Percentiles rank a stretch among this genome's conserved stretches.
Evolutionary conservation across 2,888 invertebrate species (phyloP).

Genomic region (Macrophya alboannulata): DNA sequence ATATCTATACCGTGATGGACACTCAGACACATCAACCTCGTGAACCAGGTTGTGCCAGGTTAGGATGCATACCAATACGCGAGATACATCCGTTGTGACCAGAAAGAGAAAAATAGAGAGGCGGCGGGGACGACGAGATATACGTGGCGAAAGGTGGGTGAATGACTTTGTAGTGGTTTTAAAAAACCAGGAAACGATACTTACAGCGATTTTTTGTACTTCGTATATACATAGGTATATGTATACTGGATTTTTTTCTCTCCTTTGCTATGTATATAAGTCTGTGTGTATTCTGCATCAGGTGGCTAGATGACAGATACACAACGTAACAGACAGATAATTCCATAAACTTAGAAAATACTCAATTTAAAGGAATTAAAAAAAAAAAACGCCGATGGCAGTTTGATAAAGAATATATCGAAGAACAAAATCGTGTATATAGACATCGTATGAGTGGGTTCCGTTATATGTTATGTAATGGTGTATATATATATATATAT

Average conservation of each 20-base stretch:
- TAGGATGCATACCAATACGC: conserved; percentile 54
- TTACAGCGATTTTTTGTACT: background rate
- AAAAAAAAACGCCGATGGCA: background rate
- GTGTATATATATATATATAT: background rate
- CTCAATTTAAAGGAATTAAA: background rate
- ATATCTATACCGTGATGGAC: background rate
- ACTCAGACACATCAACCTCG: background rate
- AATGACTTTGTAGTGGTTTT: conserved; percentile 42
- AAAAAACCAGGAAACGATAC: conserved; percentile 39
- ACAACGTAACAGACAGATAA: too few species aligned
- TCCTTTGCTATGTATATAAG: background rate
- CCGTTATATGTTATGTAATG: conserved; percentile 3
- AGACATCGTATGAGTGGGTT: background rate
- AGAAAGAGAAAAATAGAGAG: background rate
- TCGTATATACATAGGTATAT: too few species aligned
- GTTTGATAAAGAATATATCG: background rate
- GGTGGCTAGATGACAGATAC: background rate
- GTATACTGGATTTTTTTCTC: conserved; percentile 1
- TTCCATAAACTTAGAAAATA: too few species aligned
- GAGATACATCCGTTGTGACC: conserved; percentile 46
- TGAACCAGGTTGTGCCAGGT: conserved; percentile 50
- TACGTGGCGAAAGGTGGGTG: conserved; percentile 50
- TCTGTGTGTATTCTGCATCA: background rate
- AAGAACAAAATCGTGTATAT: background rate
- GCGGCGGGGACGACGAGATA: background rate